These are phyloP conservation scores for Mongoloraphidia duomilia DNA, from an alignment of 2,888 invertebrate species.

Conservation along the genomic window DNA sequence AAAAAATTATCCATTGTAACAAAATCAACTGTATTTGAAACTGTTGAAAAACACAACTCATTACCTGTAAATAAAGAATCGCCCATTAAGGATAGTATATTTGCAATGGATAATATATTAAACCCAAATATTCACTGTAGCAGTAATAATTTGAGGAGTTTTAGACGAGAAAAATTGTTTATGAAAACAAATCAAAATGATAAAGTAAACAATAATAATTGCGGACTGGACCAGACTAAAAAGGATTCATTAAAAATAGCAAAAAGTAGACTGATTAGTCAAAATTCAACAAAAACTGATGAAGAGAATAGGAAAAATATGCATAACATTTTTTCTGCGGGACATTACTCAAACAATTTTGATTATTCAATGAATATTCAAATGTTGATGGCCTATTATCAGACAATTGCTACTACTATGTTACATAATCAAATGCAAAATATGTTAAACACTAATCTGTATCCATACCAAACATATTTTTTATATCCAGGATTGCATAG, in stretches of 20 bases:
- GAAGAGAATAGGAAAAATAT: conserved; percentile 8
- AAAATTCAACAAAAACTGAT: background rate
- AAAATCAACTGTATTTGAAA: background rate
- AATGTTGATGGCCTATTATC: conserved; percentile 19
- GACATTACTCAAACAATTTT: background rate
- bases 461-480: conserved; percentile 29
- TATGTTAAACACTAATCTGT: conserved; percentile 6
- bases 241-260: too few species aligned
- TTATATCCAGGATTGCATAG: conserved; percentile 44
- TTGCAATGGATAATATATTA: conserved; percentile 16
- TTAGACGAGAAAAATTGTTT: conserved; percentile 13
- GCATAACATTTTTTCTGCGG: conserved; percentile 11
- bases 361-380: conserved; percentile 12
- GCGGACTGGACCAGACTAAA: too few species aligned
- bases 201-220: too few species aligned
- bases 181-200: too few species aligned
- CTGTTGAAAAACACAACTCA: conserved; percentile 3
- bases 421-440: conserved; percentile 19
- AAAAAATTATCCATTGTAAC: background rate
- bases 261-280: too few species aligned
- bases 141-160: conserved; percentile 17
- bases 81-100: conserved; percentile 11
- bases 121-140: conserved; percentile 7
- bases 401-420: conserved; percentile 17
- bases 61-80: conserved; percentile 3